phyloP scores from a whole-genome alignment of 2,113 vertebrate genomes.

The Coracopsis vasa region DNA sequence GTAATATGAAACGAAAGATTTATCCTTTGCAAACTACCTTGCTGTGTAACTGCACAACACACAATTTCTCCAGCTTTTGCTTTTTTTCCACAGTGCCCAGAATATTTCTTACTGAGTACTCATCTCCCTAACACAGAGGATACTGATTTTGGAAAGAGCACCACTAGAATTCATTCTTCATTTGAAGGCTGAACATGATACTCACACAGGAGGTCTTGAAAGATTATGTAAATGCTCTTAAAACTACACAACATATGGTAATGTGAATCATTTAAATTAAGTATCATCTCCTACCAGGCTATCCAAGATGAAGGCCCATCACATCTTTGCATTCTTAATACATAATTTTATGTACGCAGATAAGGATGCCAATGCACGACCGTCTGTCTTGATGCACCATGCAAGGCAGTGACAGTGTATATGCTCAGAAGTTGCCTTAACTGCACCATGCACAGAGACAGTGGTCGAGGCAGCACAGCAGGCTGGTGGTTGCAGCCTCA shows the following conservation, averaged over 20 bases:
- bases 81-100: neutral
- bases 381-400: fast-evolving
- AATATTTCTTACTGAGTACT: neutral
- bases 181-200: neutral
- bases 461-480: neutral
- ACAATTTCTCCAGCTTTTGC: neutral
- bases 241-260: neutral
- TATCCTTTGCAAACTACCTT: neutral
- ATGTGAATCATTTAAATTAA: neutral
- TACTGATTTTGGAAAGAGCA: neutral
- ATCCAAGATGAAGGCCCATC: neutral
- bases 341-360: fast-evolving
- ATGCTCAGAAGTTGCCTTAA: fast-evolving
- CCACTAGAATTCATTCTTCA: neutral
- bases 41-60: neutral
- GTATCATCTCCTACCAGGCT: neutral
- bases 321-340: neutral
- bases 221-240: neutral
- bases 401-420: fast-evolving
- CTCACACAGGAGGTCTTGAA: neutral
- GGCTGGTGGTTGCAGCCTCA: fast-evolving
- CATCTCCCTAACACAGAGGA: neutral
- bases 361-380: neutral
- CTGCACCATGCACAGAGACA: neutral
- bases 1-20: neutral